Conservation (phyloP, 1,140 invertebrate species). For the Formica exsecta region DNA sequence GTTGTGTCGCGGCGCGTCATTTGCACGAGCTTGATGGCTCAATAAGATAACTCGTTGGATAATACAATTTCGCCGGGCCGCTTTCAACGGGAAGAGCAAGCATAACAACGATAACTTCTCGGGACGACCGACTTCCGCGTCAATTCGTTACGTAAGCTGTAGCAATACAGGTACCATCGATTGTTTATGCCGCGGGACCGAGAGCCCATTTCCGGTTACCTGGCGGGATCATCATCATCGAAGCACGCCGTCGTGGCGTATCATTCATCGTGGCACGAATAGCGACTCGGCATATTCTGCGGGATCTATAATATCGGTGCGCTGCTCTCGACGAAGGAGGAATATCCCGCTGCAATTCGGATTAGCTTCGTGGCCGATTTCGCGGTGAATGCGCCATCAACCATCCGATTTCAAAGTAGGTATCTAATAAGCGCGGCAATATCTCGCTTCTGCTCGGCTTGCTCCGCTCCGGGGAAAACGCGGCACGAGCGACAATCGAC, state of each 20-base stretch:
- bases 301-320: constrained; percentile 71
- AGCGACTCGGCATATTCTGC: constrained; percentile 49
- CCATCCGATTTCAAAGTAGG: constrained; percentile 55
- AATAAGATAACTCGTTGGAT: constrained; percentile 62
- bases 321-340: constrained; percentile 29
- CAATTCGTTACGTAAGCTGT: constrained; percentile 65
- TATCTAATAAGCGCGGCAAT: constrained; percentile 44
- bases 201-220: constrained; percentile 37
- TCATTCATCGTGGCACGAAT: constrained; percentile 65
- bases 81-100: constrained; percentile 54
- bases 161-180: constrained; percentile 57
- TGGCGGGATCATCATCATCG: constrained; percentile 55
- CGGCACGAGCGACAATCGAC: constrained; percentile 58
- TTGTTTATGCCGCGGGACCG: constrained; percentile 56
- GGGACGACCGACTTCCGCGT: constrained; percentile 58
- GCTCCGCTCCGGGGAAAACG: constrained; percentile 55
- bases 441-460: constrained; percentile 57
- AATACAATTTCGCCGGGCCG: constrained; percentile 55
- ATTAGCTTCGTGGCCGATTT: constrained; percentile 64
- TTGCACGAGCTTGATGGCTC: constrained; percentile 53
- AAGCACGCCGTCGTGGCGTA: constrained; percentile 46
- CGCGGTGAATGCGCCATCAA: constrained; percentile 43
- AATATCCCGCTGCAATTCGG: constrained; percentile 49
- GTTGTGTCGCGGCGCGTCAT: constrained; percentile 53
- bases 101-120: constrained; percentile 43